Evolutionary conservation across 2,113 vertebrate genomes (phyloP).

Genomic region (Panurus biarmicus): DNA sequence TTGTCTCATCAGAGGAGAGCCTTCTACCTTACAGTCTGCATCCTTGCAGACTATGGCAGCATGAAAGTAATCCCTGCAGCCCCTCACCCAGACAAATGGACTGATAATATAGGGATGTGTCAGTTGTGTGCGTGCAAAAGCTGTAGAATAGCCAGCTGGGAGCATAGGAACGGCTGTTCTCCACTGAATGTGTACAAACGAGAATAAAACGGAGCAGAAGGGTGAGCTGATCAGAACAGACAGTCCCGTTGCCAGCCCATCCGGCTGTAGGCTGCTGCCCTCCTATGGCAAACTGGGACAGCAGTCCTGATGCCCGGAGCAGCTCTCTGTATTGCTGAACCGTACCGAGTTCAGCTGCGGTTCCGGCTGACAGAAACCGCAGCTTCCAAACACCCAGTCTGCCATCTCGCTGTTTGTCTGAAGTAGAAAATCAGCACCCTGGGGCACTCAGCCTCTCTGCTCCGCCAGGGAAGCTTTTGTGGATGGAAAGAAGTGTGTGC

Average conservation of each 20-base stretch:
- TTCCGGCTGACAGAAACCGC: background rate
- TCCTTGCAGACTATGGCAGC: background rate
- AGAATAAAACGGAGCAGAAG: background rate
- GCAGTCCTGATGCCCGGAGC: background rate
- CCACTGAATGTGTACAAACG: background rate
- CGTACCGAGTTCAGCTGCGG: background rate
- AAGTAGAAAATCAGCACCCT: background rate
- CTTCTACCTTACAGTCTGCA: background rate
- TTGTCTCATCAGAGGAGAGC: background rate
- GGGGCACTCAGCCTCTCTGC: background rate
- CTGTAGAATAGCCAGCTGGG: background rate
- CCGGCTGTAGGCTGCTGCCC: conserved; percentile 22
- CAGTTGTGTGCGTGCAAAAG: background rate
- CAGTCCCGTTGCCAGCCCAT: background rate
- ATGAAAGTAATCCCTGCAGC: background rate
- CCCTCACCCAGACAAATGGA: background rate
- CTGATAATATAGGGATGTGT: background rate
- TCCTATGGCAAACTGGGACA: background rate
- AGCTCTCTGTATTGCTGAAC: background rate
- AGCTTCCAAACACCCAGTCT: background rate
- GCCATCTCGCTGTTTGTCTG: background rate
- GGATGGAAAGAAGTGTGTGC: background rate
- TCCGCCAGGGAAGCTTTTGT: background rate
- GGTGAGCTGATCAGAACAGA: background rate
- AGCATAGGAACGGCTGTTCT: background rate